phyloP scores from a whole-genome alignment of 2,113 vertebrate genomes.

The Lonchura striata region DNA sequence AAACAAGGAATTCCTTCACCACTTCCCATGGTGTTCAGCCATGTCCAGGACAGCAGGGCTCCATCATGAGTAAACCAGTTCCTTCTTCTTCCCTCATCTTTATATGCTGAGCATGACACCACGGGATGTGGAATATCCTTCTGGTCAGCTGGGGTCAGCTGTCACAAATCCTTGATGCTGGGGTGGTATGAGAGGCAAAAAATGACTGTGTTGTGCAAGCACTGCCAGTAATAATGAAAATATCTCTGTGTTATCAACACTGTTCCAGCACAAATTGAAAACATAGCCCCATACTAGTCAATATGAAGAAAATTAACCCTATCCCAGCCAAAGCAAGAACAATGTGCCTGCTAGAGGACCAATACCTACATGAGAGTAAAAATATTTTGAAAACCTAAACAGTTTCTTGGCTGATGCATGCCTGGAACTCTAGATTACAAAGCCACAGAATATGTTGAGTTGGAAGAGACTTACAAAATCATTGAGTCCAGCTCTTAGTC shows the following conservation, averaged over 20 bases:
- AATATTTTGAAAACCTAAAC: neutral
- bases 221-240: neutral
- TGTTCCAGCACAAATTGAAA: neutral
- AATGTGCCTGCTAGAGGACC: neutral
- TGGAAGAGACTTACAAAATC: neutral
- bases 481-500: neutral
- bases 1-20: neutral
- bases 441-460: neutral
- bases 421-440: neutral
- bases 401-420: neutral
- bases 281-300: neutral
- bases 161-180: neutral
- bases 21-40: neutral
- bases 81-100: neutral
- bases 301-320: neutral
- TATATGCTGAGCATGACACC: neutral
- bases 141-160: fast-evolving
- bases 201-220: neutral
- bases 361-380: neutral
- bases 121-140: neutral
- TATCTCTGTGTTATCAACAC: neutral
- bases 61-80: neutral
- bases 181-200: neutral
- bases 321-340: neutral
- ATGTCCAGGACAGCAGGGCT: neutral